Conservation (phyloP, 2,888 invertebrate genomes). For the Ormyrus nitidulus region DNA sequence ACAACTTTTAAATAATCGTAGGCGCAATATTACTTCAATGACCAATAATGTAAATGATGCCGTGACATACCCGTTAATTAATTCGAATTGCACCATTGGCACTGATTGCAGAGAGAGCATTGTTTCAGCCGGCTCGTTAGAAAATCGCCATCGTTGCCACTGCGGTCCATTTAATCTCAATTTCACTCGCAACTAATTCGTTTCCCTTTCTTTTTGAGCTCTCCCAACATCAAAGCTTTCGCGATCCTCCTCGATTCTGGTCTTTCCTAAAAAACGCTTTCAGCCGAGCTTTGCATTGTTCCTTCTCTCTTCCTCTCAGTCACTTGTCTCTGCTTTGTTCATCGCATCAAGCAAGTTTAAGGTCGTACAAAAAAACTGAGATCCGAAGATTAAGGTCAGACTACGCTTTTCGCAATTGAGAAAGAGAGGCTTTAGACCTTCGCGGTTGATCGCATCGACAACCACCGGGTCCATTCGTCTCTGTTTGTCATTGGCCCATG, state of each 20-base stretch:
- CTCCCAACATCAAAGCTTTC: no score
- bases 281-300: neutral
- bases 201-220: neutral
- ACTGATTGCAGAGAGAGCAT: neutral
- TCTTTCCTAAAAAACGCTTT: neutral
- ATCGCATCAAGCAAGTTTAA: no score
- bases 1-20: no score
- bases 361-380: no score
- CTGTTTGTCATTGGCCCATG: neutral
- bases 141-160: neutral
- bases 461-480: neutral
- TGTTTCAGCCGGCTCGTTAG: neutral
- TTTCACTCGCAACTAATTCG: neutral
- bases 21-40: no score
- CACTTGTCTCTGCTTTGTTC: no score
- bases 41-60: no score
- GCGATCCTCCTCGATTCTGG: no score
- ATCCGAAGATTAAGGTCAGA: no score
- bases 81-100: neutral
- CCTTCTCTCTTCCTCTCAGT: neutral
- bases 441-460: neutral
- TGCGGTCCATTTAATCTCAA: constrained; percentile 1
- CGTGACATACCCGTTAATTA: neutral
- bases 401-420: no score
- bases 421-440: neutral